Conservation (phyloP, 2,113 vertebrate genomes). For the Oreochromis aureus region DNA sequence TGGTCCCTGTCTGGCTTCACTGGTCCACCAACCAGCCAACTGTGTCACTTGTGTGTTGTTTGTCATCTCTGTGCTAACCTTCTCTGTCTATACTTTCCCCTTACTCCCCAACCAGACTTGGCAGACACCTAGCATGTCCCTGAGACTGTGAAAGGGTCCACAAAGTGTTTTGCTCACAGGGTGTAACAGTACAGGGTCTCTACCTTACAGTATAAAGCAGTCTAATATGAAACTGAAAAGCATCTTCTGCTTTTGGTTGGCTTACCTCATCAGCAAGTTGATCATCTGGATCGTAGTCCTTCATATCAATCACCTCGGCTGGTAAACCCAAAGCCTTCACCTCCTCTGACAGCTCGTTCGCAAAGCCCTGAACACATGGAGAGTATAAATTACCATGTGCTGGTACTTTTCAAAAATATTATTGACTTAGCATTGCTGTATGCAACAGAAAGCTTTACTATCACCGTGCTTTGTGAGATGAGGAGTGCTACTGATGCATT, state of each 20-base stretch:
- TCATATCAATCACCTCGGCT: slow-evolving; percentile 77
- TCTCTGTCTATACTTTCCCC: accelerated
- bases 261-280: slow-evolving; percentile 84
- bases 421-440: neutral
- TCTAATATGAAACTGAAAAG: neutral
- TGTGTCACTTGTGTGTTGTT: neutral
- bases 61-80: neutral
- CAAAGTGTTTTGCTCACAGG: neutral
- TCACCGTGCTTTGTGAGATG: neutral
- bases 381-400: neutral
- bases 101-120: neutral
- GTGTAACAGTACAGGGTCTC: neutral
- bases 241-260: neutral
- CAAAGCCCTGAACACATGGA: slow-evolving; percentile 77
- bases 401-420: neutral
- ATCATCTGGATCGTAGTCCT: slow-evolving; percentile 89
- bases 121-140: neutral
- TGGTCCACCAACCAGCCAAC: neutral
- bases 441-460: neutral
- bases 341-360: slow-evolving; percentile 73
- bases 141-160: neutral
- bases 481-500: neutral
- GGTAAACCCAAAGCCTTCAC: slow-evolving; percentile 68
- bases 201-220: neutral
- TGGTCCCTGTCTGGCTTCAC: accelerated